These are phyloP conservation scores for Chinchilla lanigera DNA, from an alignment of 2,113 vertebrate species.

Conservation along the genomic window DNA sequence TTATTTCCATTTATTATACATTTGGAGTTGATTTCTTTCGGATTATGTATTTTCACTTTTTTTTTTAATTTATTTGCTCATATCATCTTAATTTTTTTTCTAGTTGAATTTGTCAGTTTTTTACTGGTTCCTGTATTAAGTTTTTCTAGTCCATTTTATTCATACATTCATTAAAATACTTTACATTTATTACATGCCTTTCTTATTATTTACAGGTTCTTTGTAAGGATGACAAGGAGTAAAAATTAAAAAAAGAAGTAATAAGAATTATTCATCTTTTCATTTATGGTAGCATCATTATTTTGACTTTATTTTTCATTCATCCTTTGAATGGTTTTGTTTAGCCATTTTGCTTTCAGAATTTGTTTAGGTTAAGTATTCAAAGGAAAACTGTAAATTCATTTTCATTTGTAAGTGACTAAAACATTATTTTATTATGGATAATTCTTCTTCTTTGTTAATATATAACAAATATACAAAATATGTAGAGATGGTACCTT, in stretches of 20 bases:
- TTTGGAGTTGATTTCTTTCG: not conserved
- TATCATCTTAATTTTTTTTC: not conserved
- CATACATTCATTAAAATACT: not conserved
- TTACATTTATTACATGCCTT: not conserved
- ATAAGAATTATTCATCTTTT: slow-evolving; percentile 1
- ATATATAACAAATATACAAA: not conserved
- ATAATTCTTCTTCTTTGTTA: not conserved
- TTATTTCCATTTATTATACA: not conserved
- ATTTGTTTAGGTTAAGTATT: slow-evolving; percentile 40
- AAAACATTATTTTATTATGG: not conserved
- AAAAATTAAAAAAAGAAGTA: not conserved
- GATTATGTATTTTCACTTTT: not conserved
- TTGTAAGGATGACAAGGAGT: not conserved
- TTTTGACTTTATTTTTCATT: slow-evolving; percentile 4
- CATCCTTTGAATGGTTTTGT: slow-evolving; percentile 8
- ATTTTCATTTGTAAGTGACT: not conserved
- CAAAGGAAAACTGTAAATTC: not conserved
- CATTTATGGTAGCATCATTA: not conserved
- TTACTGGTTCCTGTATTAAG: not conserved
- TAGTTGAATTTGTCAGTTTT: not conserved
- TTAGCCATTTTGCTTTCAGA: slow-evolving; percentile 34
- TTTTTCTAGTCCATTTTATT: not conserved
- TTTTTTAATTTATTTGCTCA: not conserved
- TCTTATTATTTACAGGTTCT: not conserved
- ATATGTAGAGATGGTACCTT: not conserved